These are phyloP conservation scores for Cordilura impudica DNA, from an alignment of 2,888 invertebrate species.

Conservation along the genomic window DNA sequence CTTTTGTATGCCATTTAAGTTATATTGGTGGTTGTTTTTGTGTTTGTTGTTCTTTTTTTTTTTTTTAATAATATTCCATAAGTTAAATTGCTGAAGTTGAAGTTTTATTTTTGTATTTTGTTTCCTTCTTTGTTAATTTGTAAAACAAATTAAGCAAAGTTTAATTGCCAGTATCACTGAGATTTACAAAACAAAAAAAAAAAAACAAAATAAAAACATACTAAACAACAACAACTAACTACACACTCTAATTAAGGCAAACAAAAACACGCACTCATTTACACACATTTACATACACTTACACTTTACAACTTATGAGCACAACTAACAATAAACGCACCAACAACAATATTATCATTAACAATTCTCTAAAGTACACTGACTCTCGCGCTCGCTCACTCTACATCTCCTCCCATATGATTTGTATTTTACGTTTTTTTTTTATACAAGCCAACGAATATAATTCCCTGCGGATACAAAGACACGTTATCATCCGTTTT, in stretches of 20 bases:
- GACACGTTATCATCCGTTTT: slow-evolving; percentile 24
- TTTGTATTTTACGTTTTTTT: slow-evolving; percentile 18
- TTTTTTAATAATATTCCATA: not conserved
- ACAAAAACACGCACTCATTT: not conserved
- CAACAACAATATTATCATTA: slow-evolving; percentile 18
- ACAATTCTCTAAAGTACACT: not conserved
- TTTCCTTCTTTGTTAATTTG: not conserved
- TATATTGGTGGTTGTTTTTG: not conserved
- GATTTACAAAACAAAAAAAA: slow-evolving; percentile 1
- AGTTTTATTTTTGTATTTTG: not conserved
- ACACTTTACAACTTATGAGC: not conserved
- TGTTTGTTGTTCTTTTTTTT: not conserved
- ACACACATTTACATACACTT: not conserved
- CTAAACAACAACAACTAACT: slow-evolving; percentile 10
- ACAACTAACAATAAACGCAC: not conserved
- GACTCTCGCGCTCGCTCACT: not conserved
- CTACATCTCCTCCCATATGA: not conserved
- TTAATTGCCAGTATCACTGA: slow-evolving; percentile 32
- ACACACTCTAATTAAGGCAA: slow-evolving; percentile 37
- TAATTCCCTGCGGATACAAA: slow-evolving; percentile 17
- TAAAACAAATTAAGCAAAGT: slow-evolving; percentile 33
- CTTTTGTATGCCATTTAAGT: not conserved
- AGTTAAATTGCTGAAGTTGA: slow-evolving; percentile 18
- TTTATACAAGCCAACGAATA: slow-evolving; percentile 5
- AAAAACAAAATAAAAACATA: not conserved